These are phyloP conservation scores for Schizopygopsis malacanthus DNA, from an alignment of 2,797 vertebrate species.

Conservation along the genomic window DNA sequence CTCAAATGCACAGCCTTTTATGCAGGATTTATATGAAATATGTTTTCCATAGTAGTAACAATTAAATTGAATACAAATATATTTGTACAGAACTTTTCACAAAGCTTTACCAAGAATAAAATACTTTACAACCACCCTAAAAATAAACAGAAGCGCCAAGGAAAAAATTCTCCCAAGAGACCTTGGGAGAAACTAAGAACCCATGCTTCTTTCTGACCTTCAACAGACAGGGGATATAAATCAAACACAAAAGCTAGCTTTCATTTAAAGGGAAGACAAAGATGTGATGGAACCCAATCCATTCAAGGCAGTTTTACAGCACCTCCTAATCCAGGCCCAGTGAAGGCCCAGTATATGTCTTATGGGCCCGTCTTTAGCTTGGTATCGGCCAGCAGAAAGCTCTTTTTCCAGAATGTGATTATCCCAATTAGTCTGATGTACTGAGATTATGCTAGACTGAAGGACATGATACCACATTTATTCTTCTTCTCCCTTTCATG, in stretches of 20 bases:
- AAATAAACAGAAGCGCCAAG: neutral
- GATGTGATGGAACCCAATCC: slow-evolving; percentile 21
- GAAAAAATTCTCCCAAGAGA: neutral
- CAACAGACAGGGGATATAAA: neutral
- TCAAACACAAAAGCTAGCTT: neutral
- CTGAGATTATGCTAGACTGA: slow-evolving; percentile 28
- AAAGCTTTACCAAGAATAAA: neutral
- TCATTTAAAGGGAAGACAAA: slow-evolving; percentile 6
- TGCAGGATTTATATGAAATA: neutral
- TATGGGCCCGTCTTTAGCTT: slow-evolving; percentile 40
- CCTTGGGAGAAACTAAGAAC: neutral
- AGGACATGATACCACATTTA: neutral
- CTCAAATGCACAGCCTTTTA: neutral
- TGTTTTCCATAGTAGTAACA: neutral
- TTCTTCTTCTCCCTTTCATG: neutral
- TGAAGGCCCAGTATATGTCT: slow-evolving; percentile 45
- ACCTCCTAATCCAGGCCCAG: neutral
- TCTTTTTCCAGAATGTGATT: slow-evolving; percentile 47
- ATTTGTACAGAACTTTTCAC: neutral
- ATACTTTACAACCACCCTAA: neutral
- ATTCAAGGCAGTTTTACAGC: neutral
- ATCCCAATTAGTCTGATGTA: slow-evolving; percentile 33
- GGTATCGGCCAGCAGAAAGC: slow-evolving; percentile 49
- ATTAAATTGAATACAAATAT: neutral
- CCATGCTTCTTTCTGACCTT: slow-evolving; percentile 1